These are phyloP conservation scores for Hylaeus anthracinus DNA, from an alignment of 1,140 invertebrate species.

Conservation along the genomic window DNA sequence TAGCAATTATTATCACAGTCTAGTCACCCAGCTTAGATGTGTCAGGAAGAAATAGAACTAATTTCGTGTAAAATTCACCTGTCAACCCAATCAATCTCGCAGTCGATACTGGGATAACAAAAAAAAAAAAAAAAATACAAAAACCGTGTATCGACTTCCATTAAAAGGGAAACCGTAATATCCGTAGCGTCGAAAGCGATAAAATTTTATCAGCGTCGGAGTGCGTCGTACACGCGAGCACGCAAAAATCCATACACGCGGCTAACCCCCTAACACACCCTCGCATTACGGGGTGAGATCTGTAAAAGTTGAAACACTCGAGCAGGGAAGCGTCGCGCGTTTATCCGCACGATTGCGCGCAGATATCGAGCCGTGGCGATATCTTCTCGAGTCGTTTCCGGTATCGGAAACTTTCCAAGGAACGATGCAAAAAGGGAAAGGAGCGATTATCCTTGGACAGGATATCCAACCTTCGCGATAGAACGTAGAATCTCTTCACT, in stretches of 20 bases:
- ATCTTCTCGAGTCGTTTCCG: conserved; percentile 42
- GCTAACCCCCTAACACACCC: conserved; percentile 23
- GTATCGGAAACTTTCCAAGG: conserved; percentile 16
- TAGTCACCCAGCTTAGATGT: background rate
- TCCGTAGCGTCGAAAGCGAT: conserved; percentile 34
- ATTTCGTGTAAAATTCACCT: background rate
- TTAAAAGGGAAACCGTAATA: conserved; percentile 8
- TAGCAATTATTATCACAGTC: no score
- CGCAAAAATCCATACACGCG: conserved; percentile 46
- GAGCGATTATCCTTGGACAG: conserved; percentile 26
- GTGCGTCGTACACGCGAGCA: conserved; percentile 22
- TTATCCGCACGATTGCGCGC: conserved; percentile 50
- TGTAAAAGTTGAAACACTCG: conserved; percentile 50
- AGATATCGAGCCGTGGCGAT: conserved; percentile 38
- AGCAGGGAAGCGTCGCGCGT: conserved; percentile 29
- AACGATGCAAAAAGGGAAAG: background rate
- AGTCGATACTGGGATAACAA: background rate
- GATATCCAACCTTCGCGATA: background rate
- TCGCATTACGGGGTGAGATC: conserved; percentile 27
- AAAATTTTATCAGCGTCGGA: conserved; percentile 39
- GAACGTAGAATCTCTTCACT: background rate
- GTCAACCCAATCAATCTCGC: no score
- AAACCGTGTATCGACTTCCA: background rate
- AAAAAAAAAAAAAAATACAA: background rate
- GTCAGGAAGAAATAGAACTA: background rate